These are phyloP conservation scores for Condylostylus longicornis DNA, from an alignment of 1,140 invertebrate genomes.

Conservation along the genomic window DNA sequence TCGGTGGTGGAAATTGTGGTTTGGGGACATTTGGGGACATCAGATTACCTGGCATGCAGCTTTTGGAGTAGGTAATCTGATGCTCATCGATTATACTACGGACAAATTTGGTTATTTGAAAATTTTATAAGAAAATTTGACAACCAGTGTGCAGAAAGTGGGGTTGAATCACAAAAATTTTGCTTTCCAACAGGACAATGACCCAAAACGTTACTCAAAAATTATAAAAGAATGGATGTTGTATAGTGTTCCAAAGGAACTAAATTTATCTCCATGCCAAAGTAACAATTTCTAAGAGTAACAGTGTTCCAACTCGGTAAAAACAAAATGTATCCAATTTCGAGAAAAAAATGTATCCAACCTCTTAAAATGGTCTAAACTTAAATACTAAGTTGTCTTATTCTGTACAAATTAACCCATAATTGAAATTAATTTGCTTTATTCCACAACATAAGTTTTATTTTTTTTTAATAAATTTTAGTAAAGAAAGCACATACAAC, in stretches of 20 bases:
- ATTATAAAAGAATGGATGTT: slow-evolving; percentile 15
- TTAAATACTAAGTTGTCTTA: no score
- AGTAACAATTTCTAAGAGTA: no score
- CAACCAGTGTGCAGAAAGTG: slow-evolving; percentile 11
- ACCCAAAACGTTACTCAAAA: slow-evolving; percentile 17
- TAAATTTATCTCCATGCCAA: slow-evolving; percentile 20
- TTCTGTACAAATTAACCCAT: no score
- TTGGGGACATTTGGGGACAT: no score
- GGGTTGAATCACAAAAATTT: neutral
- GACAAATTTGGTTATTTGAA: slow-evolving; percentile 8
- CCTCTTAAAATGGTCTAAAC: no score
- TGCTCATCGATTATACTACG: slow-evolving; percentile 11
- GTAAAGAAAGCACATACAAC: no score
- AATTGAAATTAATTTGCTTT: no score
- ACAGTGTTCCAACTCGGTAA: no score
- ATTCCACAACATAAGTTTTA: no score
- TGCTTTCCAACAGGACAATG: slow-evolving; percentile 10
- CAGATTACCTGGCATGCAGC: slow-evolving; percentile 13
- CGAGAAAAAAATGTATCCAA: no score
- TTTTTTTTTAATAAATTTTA: no score
- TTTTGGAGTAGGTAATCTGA: slow-evolving; percentile 12
- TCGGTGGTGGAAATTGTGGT: slow-evolving; percentile 20
- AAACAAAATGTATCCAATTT: no score
- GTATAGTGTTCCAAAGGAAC: slow-evolving; percentile 5
- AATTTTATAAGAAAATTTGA: slow-evolving; percentile 13